phyloP scores from a whole-genome alignment of 2,888 invertebrate genomes.

The Polyploca ridens region DNA sequence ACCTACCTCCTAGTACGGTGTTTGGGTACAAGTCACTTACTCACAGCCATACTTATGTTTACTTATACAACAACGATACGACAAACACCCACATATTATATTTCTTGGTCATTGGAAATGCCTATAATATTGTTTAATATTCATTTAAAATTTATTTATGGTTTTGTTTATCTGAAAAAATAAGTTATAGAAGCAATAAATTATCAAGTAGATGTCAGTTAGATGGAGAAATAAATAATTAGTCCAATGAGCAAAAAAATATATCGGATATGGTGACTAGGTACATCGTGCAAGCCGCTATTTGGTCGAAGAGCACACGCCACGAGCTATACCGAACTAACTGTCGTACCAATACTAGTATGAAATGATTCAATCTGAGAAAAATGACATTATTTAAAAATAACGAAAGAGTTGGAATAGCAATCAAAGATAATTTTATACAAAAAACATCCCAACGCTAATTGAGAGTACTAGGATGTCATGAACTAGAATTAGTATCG shows the following conservation, averaged over 20 bases:
- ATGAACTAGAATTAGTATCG: slow-evolving; percentile 10
- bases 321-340: slow-evolving; percentile 31
- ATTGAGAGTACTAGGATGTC: background rate
- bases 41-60: slow-evolving; percentile 34
- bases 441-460: background rate
- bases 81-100: slow-evolving; percentile 23
- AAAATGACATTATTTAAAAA: too few relatives aligned
- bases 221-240: background rate
- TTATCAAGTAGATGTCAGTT: background rate
- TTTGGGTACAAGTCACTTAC: slow-evolving; percentile 15
- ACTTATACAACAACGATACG: slow-evolving; percentile 45
- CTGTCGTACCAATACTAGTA: slow-evolving; percentile 10
- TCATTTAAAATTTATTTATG: background rate
- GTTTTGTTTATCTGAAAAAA: background rate
- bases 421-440: background rate
- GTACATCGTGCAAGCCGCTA: slow-evolving; percentile 45
- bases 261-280: slow-evolving; percentile 24
- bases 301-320: slow-evolving; percentile 50
- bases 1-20: slow-evolving; percentile 29
- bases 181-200: background rate
- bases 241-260: slow-evolving; percentile 36
- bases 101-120: slow-evolving; percentile 44
- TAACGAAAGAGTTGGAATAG: background rate
- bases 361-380: background rate
- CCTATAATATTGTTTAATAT: background rate